A percentile compares a stretch with the other conserved stretches of the same genome.
Evolutionary conservation across 1,140 invertebrate species (phyloP).

Genomic region (Macrostomum lignano): DNA sequence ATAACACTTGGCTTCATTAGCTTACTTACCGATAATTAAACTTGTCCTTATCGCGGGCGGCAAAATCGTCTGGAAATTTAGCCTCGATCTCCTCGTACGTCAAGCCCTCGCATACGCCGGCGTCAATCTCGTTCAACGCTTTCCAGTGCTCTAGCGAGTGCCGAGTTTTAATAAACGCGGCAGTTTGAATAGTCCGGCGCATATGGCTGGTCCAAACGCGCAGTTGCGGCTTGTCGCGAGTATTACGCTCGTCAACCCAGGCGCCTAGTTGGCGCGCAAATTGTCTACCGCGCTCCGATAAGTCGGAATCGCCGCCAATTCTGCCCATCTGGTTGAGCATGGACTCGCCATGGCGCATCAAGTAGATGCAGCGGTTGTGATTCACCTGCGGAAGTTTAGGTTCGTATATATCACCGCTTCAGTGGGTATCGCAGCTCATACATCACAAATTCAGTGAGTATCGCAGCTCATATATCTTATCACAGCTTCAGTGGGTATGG

Average conservation of each 20-base stretch:
- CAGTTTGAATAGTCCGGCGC: conserved; percentile 75
- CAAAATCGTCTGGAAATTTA: conserved; percentile 80
- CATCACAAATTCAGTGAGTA: no score
- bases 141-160: conserved; percentile 71
- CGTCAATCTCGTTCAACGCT: conserved; percentile 92
- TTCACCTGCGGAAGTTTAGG: no score
- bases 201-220: conserved; percentile 93
- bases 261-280: conserved; percentile 50
- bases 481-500: no score
- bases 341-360: conserved; percentile 68
- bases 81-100: conserved; percentile 87
- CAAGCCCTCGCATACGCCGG: conserved; percentile 95
- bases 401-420: no score
- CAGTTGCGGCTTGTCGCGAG: conserved; percentile 55
- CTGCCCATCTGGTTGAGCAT: conserved; percentile 62
- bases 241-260: conserved; percentile 43
- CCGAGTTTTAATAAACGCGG: conserved; percentile 46
- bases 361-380: no score
- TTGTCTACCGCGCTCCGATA: conserved; percentile 42
- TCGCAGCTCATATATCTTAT: no score
- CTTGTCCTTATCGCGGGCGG: conserved; percentile 74
- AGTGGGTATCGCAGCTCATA: no score
- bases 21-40: conserved; percentile 95
- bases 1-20: no score
- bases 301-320: conserved; percentile 76